Evolutionary conservation across 2,888 invertebrate species (phyloP).

Genomic region (Gasteruption jaculator): DNA sequence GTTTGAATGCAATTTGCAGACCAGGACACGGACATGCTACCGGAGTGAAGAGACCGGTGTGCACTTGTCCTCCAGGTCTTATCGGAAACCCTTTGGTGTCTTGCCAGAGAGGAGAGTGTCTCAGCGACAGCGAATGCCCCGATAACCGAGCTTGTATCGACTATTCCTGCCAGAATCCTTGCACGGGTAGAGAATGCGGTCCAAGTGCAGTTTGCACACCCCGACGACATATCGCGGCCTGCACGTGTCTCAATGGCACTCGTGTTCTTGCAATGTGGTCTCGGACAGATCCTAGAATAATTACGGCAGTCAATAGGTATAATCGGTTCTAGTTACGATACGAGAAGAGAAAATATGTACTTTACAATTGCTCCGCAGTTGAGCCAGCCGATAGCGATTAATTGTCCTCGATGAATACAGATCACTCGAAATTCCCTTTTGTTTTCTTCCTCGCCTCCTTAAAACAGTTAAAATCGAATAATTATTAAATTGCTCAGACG

Average conservation of each 20-base stretch:
- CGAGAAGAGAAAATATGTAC: too few relatives aligned
- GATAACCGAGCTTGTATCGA: conserved; percentile 74
- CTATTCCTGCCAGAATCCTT: conserved; percentile 66
- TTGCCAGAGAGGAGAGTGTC: conserved; percentile 77
- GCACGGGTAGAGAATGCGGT: conserved; percentile 71
- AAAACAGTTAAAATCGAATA: too few relatives aligned
- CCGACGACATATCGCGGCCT: conserved; percentile 74
- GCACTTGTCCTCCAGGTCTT: conserved; percentile 75
- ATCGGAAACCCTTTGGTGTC: conserved; percentile 71
- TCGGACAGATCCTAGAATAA: conserved; percentile 18
- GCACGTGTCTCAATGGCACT: conserved; percentile 71
- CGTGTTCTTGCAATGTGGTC: conserved; percentile 54
- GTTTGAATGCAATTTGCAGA: conserved; percentile 70
- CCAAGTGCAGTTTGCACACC: conserved; percentile 71
- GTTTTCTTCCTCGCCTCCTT: conserved; percentile 19
- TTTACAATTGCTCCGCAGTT: conserved; percentile 14
- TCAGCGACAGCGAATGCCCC: conserved; percentile 70
- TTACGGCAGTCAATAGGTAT: conserved; percentile 22
- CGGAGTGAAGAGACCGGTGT: conserved; percentile 79
- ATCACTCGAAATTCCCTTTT: conserved; percentile 24
- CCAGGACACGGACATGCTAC: conserved; percentile 79
- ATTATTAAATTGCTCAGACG: too few relatives aligned
- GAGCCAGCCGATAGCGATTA: too few relatives aligned
- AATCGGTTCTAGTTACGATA: too few relatives aligned
- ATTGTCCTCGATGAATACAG: too few relatives aligned